These are phyloP conservation scores for Ceratina australensis DNA, from an alignment of 1,140 invertebrate species.

Conservation along the genomic window DNA sequence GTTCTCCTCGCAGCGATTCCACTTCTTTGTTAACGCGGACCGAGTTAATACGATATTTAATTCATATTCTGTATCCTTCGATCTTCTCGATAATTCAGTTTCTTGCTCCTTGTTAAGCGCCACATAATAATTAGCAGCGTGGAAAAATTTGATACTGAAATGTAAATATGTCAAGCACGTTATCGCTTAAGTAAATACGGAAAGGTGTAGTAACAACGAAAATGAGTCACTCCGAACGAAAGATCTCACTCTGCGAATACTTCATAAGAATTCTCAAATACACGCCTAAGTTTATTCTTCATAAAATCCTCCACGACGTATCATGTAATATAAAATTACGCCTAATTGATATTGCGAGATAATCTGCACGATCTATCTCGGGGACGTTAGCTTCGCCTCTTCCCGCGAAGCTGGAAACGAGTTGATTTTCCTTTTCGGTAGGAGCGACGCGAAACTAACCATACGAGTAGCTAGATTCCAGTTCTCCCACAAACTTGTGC, in stretches of 20 bases:
- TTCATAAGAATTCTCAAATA: slow-evolving; percentile 24
- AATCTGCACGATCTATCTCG: background rate
- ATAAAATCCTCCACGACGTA: background rate
- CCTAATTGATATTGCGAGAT: slow-evolving; percentile 19
- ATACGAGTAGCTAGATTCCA: background rate
- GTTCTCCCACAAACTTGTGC: background rate
- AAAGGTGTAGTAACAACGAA: slow-evolving; percentile 51
- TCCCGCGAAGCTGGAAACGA: slow-evolving; percentile 32
- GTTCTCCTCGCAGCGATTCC: background rate
- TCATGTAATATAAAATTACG: slow-evolving; percentile 22
- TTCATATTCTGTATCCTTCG: background rate
- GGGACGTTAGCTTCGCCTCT: slow-evolving; percentile 21
- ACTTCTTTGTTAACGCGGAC: background rate
- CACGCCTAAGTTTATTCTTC: slow-evolving; percentile 10
- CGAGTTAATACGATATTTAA: background rate
- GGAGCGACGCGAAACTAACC: background rate
- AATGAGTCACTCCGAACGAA: slow-evolving; percentile 56
- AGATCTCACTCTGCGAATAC: slow-evolving; percentile 24
- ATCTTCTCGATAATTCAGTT: too few relatives aligned
- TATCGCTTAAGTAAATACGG: slow-evolving; percentile 54
- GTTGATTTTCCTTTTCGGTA: background rate
- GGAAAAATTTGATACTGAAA: too few relatives aligned
- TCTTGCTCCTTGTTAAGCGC: background rate
- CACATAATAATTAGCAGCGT: background rate
- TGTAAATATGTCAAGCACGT: slow-evolving; percentile 37